Evolutionary conservation across 1,140 invertebrate species (phyloP), one percentile per base, ranked within the genome.

Genomic region (Tenebrio molitor): DNA sequence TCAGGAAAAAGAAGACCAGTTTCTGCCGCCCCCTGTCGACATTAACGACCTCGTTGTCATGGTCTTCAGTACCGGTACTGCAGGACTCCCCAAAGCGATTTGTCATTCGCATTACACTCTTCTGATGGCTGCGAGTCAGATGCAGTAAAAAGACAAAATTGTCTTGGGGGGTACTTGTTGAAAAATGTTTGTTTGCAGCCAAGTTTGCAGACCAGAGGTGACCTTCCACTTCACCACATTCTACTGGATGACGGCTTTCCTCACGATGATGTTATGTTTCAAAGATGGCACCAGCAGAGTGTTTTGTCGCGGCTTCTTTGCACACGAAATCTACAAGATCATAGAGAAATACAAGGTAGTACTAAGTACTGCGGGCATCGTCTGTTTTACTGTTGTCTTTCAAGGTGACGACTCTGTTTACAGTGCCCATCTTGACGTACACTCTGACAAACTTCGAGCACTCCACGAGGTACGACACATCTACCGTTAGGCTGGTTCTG

Each of bases 51-150:
- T 81, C 1, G 80, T 80, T 12, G 65, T 84, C 17, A 83, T 88
- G 75, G 78, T 87, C 0, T 87, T 82, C 71, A 88, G 91, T 0
- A 93, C 91, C 74, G 93, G 93, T 10, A 94, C 93, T 1, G 93
- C 92, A 29, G 92, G 93, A 39, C 81, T 88, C 15, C 91, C 93
- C 0, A 95, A 95, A 84, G 92, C 71, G 2, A 72, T 77, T 10
- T 72, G 73, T 50, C 23, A 50, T 4, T 46, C 39, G 1, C 19
- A 68, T 50, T 17, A 23, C 6, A 50, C n/a, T 15, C 33, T 50
- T 14, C 7, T 68, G 15, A n/a, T 25, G 6, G 19, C 33, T 29
- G 17, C 6, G 1, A 14, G 2, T 4, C 23, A 25, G 6, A 25
- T 29, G 12, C 29, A 17, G 50, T 58, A 29, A 25, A 2, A 12